Conservation (phyloP, 1,140 invertebrate species). For the Papilio glaucus region DNA sequence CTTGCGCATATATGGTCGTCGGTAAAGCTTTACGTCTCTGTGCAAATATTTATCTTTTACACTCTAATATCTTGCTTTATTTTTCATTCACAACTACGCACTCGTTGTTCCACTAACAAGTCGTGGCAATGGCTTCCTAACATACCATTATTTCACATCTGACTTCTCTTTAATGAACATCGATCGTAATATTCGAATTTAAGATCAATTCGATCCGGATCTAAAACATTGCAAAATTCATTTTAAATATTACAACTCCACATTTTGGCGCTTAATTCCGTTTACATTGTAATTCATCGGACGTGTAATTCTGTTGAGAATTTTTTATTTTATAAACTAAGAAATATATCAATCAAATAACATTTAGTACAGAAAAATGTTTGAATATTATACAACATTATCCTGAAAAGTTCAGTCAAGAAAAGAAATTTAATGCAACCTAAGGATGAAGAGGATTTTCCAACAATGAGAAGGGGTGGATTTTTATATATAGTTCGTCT, state of each 20-base stretch:
- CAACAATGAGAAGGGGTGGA: too few relatives aligned
- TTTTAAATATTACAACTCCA: too few relatives aligned
- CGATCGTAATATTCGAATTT: background rate
- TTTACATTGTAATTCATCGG: background rate
- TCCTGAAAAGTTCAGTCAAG: background rate
- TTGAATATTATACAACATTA: background rate
- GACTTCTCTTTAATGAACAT: background rate
- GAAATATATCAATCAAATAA: background rate
- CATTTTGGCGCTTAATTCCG: too few relatives aligned
- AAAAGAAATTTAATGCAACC: background rate
- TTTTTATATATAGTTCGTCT: too few relatives aligned
- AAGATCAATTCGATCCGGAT: background rate
- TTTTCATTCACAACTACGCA: background rate
- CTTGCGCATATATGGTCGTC: background rate
- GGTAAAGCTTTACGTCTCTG: background rate
- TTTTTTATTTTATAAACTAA: background rate
- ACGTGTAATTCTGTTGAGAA: background rate
- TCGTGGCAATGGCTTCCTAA: slow-evolving; percentile 12
- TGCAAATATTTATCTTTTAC: background rate
- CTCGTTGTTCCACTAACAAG: background rate
- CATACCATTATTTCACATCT: background rate
- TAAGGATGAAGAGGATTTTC: background rate
- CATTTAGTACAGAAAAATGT: background rate
- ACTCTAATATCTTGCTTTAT: slow-evolving; percentile 6
- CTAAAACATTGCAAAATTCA: background rate